Evolutionary conservation across 2,797 vertebrate species (phyloP).

Genomic region (Oophaga sylvatica): DNA sequence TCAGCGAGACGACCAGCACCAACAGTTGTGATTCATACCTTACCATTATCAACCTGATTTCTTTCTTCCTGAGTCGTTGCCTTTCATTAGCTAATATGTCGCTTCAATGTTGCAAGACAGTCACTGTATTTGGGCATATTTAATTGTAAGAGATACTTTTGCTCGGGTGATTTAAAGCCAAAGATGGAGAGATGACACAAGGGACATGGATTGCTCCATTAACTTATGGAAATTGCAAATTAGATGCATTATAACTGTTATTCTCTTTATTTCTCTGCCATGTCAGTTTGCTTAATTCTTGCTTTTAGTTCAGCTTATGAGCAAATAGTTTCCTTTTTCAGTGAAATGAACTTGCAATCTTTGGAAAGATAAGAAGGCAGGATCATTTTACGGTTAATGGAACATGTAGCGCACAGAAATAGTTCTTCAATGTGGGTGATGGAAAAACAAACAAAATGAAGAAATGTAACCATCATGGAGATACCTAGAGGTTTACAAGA

Average conservation of each 20-base stretch:
- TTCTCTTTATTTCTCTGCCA: conserved; percentile 35
- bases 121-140: conserved; percentile 50
- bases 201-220: conserved; percentile 53
- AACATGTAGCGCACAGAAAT: conserved; percentile 9
- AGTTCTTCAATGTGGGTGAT: neutral
- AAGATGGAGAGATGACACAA: conserved; percentile 44
- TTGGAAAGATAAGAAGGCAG: neutral
- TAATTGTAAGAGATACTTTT: conserved; percentile 48
- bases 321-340: conserved; percentile 27
- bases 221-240: conserved; percentile 59
- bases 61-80: conserved; percentile 39
- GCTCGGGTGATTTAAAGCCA: conserved; percentile 47
- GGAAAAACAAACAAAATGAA: neutral
- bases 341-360: neutral
- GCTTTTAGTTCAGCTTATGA: conserved; percentile 47
- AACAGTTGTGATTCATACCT: conserved; percentile 39
- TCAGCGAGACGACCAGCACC: conserved; percentile 15
- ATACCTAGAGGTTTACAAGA: too few relatives aligned
- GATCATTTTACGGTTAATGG: conserved; percentile 40
- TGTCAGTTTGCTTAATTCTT: conserved; percentile 46
- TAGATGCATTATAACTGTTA: conserved; percentile 43
- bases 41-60: conserved; percentile 37
- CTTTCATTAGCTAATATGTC: conserved; percentile 49
- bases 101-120: conserved; percentile 48
- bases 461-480: neutral